A percentile compares a stretch with the other conserved stretches of the same genome.
These are phyloP conservation scores for Hestina assimilis DNA, from an alignment of 1,140 invertebrate genomes.

Conservation along the genomic window DNA sequence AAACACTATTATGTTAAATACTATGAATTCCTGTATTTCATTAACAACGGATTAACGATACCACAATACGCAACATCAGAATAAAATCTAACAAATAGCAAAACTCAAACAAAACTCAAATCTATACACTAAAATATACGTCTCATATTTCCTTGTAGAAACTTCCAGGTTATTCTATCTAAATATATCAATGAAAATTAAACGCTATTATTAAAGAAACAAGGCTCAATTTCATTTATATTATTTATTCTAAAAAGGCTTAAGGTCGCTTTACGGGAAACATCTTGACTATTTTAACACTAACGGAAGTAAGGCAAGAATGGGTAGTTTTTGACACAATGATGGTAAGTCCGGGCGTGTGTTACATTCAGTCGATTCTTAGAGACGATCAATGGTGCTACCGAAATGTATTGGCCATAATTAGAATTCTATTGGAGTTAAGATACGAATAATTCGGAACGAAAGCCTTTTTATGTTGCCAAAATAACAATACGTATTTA, in stretches of 20 bases:
- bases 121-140: too few species aligned
- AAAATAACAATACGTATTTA: too few species aligned
- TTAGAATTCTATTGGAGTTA: background rate
- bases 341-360: constrained; percentile 42
- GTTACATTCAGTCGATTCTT: constrained; percentile 24
- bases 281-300: constrained; percentile 38
- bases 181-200: background rate
- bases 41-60: constrained; percentile 32
- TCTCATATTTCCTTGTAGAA: too few species aligned
- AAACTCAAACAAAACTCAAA: too few species aligned
- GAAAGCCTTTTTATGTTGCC: too few species aligned
- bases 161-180: too few species aligned
- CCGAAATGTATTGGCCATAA: too few species aligned
- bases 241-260: constrained; percentile 20
- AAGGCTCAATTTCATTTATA: too few species aligned
- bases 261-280: constrained; percentile 32
- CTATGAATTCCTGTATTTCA: constrained; percentile 18
- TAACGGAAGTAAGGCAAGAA: constrained; percentile 38
- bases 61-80: constrained; percentile 32
- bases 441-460: background rate
- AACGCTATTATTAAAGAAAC: too few species aligned
- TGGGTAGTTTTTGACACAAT: constrained; percentile 30
- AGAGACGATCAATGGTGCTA: background rate
- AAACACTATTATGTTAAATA: constrained; percentile 1
- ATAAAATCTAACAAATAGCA: background rate